Conservation (phyloP, 2,797 vertebrate genomes). For the Gymnodraco acuticeps region DNA sequence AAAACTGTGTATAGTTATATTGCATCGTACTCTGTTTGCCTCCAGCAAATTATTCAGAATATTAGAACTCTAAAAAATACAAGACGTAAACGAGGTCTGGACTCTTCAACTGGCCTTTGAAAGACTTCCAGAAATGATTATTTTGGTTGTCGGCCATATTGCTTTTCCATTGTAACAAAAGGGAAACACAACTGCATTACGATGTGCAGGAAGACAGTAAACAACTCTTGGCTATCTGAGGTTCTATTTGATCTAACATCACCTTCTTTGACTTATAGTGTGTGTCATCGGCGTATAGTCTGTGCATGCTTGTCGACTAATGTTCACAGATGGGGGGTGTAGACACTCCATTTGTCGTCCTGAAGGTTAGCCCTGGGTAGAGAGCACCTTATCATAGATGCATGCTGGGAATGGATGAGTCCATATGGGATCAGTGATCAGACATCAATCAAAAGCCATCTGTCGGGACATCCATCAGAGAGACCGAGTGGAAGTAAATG, state of each 20-base stretch:
- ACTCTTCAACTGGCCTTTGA: too few relatives aligned
- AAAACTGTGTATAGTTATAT: too few relatives aligned
- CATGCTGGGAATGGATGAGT: conserved; percentile 9
- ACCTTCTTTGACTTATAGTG: neutral
- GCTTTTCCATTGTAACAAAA: too few relatives aligned
- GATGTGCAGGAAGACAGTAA: too few relatives aligned
- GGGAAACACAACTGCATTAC: too few relatives aligned
- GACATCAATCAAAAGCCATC: conserved; percentile 38
- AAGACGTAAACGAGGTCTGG: too few relatives aligned
- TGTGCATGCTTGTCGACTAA: neutral
- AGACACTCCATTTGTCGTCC: neutral
- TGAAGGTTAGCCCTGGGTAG: conserved; percentile 6
- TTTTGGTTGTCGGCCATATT: too few relatives aligned
- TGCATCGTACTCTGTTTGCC: too few relatives aligned
- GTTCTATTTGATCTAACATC: neutral
- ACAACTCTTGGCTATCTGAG: neutral
- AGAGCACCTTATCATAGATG: neutral
- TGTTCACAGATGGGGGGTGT: neutral
- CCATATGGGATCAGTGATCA: conserved; percentile 33
- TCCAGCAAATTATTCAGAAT: too few relatives aligned
- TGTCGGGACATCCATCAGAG: conserved; percentile 38
- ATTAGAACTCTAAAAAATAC: too few relatives aligned
- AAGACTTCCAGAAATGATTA: too few relatives aligned
- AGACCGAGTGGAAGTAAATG: conserved; percentile 49
- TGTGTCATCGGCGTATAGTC: too few relatives aligned